Base-by-base conservation (phyloP, 2,888 invertebrate species). In the Atrina japonica region DNA sequence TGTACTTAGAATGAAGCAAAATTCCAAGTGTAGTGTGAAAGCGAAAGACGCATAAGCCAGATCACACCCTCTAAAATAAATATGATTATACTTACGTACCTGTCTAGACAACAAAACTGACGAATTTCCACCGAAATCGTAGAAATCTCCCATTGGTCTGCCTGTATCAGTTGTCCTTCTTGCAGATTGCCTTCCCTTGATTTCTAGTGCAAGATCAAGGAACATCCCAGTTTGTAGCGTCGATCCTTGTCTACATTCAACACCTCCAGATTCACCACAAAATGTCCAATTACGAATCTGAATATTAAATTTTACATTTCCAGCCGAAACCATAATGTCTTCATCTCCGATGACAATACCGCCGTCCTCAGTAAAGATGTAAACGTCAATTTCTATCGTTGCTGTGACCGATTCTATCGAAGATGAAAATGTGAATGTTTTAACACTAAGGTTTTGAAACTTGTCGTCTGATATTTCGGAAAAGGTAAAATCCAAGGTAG, bases 271-370 rank as follows among this genome's bases (percentile, higher is more conserved):
- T 23, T 23, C 23, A 5, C 58, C 64, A 53, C 67, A 67, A 50
- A 72, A 72, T 25, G 21, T 45, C 72, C 72, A 72, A 0, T 40
- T 43, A 7, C 47, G 40, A 14, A 72, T 29, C 16, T 47, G 43
- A 2, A 67, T 40, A 14, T 56, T 60, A 16, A 72, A 72, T 49
- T 67, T 72, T 3, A 67, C 58, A 25, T 29, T 59, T 21, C 71
- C 71, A 45, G 29, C 29, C 27, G 55, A 14, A 6, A 72, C 60
- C 21, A 29, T 29, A 5, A 47, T 59, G 14, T 14, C 45, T 53
- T 72, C 67, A n/a, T 53, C 64, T 0, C 43, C 72, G 11, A 63
- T 14, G 0, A 64, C 67, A 3, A 72, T 49, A 25, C 64, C 64
- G 3, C 64, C 72, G 14, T 40, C 41, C 30, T 64, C 72, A 14